Conservation (phyloP, 2,113 vertebrate species). For the Salvelinus namaycush region DNA sequence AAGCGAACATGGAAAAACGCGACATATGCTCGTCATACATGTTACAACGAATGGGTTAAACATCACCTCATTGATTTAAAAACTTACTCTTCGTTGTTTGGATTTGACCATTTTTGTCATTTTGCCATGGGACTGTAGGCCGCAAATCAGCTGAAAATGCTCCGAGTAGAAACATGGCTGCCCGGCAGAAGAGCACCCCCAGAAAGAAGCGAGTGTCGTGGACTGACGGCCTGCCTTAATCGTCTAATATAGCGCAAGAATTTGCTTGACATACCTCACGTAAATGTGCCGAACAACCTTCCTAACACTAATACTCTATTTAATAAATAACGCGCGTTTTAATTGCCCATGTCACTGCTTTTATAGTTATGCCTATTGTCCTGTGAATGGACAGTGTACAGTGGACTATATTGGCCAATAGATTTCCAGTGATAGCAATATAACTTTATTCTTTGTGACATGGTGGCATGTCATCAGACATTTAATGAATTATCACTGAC, state of each 20-base stretch:
- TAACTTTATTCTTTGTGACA: background rate
- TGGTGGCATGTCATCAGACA: background rate
- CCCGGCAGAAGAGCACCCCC: slow-evolving; percentile 15
- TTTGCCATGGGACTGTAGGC: slow-evolving; percentile 15
- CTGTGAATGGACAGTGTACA: background rate
- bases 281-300: background rate
- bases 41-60: background rate
- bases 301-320: background rate
- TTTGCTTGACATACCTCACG: background rate
- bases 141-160: slow-evolving; percentile 22
- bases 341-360: background rate
- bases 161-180: slow-evolving; percentile 31
- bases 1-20: background rate
- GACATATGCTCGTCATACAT: background rate
- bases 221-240: slow-evolving; percentile 12
- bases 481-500: background rate
- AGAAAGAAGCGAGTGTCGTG: slow-evolving; percentile 2
- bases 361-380: background rate
- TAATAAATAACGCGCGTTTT: background rate
- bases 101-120: background rate
- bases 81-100: background rate
- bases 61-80: background rate
- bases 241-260: background rate
- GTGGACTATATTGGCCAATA: background rate
- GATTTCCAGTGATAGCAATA: background rate